Evolutionary conservation across 2,113 vertebrate species (phyloP).

Genomic region (Raja brachyura): DNA sequence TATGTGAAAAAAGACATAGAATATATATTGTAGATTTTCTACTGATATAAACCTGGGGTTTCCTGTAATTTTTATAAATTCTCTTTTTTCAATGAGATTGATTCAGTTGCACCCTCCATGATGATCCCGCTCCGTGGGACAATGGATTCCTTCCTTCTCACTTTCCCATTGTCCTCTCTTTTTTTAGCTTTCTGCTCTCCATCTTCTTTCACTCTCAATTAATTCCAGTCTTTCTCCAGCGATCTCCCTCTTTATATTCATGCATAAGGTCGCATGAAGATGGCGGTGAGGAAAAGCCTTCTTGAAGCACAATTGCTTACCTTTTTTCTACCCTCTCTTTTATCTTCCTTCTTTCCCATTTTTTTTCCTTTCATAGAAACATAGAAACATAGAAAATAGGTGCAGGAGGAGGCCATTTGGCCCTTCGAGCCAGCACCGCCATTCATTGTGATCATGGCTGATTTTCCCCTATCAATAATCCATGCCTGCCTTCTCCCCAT

Average conservation of each 20-base stretch:
- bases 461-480: no score
- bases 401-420: no score
- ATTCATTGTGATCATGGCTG: no score
- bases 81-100: background rate
- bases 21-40: conserved; percentile 29
- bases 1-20: conserved; percentile 15
- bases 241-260: background rate
- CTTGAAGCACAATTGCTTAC: background rate
- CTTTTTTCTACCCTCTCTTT: background rate
- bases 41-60: conserved; percentile 30
- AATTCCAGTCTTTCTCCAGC: background rate
- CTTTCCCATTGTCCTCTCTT: background rate
- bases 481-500: no score
- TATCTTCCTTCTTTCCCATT: background rate
- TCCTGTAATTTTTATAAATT: conserved; percentile 29
- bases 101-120: background rate
- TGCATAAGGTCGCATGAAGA: no score
- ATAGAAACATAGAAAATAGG: no score
- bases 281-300: no score
- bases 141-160: background rate
- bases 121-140: background rate
- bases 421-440: no score
- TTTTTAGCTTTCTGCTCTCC: background rate
- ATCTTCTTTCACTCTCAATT: background rate
- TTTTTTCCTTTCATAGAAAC: no score